These are phyloP conservation scores for Euclidia mi DNA, from an alignment of 2,888 invertebrate species.

Conservation along the genomic window DNA sequence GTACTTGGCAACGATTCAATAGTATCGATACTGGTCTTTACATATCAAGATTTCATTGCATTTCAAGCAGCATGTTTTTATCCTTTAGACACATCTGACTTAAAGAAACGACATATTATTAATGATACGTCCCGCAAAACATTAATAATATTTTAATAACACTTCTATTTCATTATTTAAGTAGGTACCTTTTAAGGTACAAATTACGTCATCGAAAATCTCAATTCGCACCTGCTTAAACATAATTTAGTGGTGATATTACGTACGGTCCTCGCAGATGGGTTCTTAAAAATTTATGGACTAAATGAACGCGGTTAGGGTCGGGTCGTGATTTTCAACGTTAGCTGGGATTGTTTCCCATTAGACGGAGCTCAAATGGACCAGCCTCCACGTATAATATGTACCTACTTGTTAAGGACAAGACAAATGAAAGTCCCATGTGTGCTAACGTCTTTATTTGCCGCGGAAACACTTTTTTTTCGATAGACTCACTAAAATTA, in stretches of 20 bases:
- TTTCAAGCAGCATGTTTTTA: too few relatives aligned
- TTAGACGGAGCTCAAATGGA: constrained; percentile 41
- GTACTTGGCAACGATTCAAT: constrained; percentile 3
- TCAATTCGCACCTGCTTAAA: constrained; percentile 12
- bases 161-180: too few relatives aligned
- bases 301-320: constrained; percentile 33
- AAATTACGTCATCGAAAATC: not conserved
- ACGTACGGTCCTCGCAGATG: constrained; percentile 16
- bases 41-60: not conserved
- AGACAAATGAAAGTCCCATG: constrained; percentile 36
- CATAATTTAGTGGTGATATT: constrained; percentile 25
- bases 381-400: constrained; percentile 17
- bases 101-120: too few relatives aligned
- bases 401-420: constrained; percentile 25
- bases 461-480: constrained; percentile 14
- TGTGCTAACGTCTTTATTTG: constrained; percentile 29
- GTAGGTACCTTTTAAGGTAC: not conserved
- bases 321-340: constrained; percentile 58
- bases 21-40: not conserved
- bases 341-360: constrained; percentile 52
- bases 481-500: constrained; percentile 26
- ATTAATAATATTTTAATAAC: too few relatives aligned
- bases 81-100: too few relatives aligned
- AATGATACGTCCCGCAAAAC: too few relatives aligned
- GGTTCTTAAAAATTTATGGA: constrained; percentile 49